phyloP scores from a whole-genome alignment of 2,888 invertebrate genomes.

The Arenicola marina region DNA sequence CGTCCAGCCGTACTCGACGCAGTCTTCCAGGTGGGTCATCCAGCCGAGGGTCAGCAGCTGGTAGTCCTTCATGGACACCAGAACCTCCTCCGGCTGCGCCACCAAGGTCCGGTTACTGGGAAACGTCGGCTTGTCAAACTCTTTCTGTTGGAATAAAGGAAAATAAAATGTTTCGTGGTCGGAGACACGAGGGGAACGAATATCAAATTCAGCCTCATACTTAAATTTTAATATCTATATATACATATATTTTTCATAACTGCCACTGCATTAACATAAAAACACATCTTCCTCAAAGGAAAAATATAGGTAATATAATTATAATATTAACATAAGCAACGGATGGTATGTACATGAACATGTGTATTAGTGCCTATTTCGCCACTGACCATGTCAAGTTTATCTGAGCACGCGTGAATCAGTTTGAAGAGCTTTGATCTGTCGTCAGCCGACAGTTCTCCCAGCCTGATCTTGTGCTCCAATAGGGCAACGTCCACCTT shows the following conservation, averaged over 20 bases:
- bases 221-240: not conserved
- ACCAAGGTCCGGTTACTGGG: not conserved
- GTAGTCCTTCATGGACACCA: slow-evolving; percentile 11
- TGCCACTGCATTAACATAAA: not conserved
- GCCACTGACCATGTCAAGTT: slow-evolving; percentile 5
- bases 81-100: slow-evolving; percentile 4
- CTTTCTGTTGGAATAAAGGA: too few relatives aligned
- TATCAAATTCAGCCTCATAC: too few relatives aligned
- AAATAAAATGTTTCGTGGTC: too few relatives aligned
- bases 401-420: not conserved
- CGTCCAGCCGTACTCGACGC: not conserved
- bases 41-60: slow-evolving; percentile 8
- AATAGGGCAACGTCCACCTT: slow-evolving; percentile 1
- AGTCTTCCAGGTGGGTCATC: slow-evolving; percentile 12
- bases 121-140: slow-evolving; percentile 5
- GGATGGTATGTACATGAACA: too few relatives aligned
- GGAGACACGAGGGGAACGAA: too few relatives aligned
- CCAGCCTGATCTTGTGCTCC: slow-evolving; percentile 3
- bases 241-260: not conserved
- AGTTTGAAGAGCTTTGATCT: not conserved
- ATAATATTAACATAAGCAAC: too few relatives aligned
- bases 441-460: not conserved
- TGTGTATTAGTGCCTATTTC: too few relatives aligned
- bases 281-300: not conserved
- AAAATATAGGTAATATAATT: too few relatives aligned